A percentile compares a stretch with the other conserved stretches of the same genome.
Evolutionary conservation across 2,888 invertebrate genomes (phyloP).

Genomic region (Odontocerum albicorne): DNA sequence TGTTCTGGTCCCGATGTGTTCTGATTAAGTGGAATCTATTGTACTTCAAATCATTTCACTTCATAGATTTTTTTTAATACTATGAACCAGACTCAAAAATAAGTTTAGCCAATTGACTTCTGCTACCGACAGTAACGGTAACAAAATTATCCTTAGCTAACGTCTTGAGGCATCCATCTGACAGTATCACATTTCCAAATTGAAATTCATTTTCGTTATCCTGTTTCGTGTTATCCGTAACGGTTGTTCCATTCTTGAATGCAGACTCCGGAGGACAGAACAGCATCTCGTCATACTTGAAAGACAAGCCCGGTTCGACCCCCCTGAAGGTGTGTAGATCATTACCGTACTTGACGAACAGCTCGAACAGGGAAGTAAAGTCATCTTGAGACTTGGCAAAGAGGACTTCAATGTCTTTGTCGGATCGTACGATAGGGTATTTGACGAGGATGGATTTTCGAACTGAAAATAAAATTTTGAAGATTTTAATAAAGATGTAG

Average conservation of each 20-base stretch:
- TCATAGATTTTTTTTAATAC: background rate
- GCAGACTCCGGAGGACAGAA: conserved; percentile 33
- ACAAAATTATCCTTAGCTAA: conserved; percentile 38
- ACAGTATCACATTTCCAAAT: conserved; percentile 27
- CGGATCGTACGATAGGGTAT: conserved; percentile 64
- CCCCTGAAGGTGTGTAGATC: conserved; percentile 74
- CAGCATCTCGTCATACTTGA: conserved; percentile 38
- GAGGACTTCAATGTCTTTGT: conserved; percentile 64
- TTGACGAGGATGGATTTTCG: conserved; percentile 60
- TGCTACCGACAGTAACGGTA: conserved; percentile 47
- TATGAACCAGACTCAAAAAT: conserved; percentile 48
- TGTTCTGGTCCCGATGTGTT: too few relatives aligned
- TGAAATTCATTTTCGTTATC: background rate
- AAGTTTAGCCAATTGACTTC: conserved; percentile 60
- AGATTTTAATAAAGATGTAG: too few relatives aligned
- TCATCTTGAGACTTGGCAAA: conserved; percentile 47
- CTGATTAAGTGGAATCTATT: too few relatives aligned
- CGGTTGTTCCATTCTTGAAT: conserved; percentile 24
- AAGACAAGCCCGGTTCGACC: conserved; percentile 73
- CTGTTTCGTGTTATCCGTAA: background rate
- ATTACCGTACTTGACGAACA: conserved; percentile 66
- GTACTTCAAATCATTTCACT: too few relatives aligned
- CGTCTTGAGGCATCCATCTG: conserved; percentile 34
- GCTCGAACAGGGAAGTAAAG: conserved; percentile 62
- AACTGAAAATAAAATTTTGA: conserved; percentile 62